phyloP scores from a whole-genome alignment of 2,888 invertebrate genomes.

The Tipula confusa region DNA sequence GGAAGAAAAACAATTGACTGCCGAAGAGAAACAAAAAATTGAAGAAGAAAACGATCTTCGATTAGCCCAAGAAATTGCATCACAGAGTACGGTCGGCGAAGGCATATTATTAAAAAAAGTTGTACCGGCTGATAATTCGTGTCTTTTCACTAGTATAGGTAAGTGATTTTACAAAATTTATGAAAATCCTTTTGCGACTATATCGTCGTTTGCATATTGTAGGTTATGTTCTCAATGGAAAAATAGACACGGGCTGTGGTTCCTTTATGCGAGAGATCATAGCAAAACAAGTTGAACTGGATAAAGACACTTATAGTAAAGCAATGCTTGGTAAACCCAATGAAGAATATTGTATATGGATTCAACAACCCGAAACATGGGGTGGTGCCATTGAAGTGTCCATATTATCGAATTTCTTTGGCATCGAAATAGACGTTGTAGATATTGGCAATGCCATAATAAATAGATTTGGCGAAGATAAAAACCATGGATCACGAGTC shows the following conservation, averaged over 20 bases:
- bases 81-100: slow-evolving; percentile 41
- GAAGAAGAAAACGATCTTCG: slow-evolving; percentile 46
- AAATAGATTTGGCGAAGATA: slow-evolving; percentile 90
- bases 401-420: slow-evolving; percentile 79
- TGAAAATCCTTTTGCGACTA: not conserved
- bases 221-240: slow-evolving; percentile 69
- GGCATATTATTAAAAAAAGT: slow-evolving; percentile 84
- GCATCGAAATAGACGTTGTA: slow-evolving; percentile 88
- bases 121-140: slow-evolving; percentile 94
- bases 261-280: slow-evolving; percentile 80
- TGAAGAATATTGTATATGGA: slow-evolving; percentile 85
- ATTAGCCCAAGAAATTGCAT: slow-evolving; percentile 44
- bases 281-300: slow-evolving; percentile 73
- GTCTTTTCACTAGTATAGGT: slow-evolving; percentile 87
- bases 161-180: slow-evolving; percentile 35
- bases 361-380: slow-evolving; percentile 83
- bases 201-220: slow-evolving; percentile 40
- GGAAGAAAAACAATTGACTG: slow-evolving; percentile 60
- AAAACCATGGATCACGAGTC: slow-evolving; percentile 74
- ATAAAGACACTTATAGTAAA: slow-evolving; percentile 74
- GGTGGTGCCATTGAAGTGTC: slow-evolving; percentile 94
- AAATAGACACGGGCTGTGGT: slow-evolving; percentile 69
- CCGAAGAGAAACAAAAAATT: slow-evolving; percentile 36
- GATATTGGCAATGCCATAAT: slow-evolving; percentile 87
- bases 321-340: slow-evolving; percentile 83